Percentiles rank a stretch among this genome's conserved stretches.
phyloP scores from a whole-genome alignment of 2,888 invertebrate genomes.

The Luperina testacea region DNA sequence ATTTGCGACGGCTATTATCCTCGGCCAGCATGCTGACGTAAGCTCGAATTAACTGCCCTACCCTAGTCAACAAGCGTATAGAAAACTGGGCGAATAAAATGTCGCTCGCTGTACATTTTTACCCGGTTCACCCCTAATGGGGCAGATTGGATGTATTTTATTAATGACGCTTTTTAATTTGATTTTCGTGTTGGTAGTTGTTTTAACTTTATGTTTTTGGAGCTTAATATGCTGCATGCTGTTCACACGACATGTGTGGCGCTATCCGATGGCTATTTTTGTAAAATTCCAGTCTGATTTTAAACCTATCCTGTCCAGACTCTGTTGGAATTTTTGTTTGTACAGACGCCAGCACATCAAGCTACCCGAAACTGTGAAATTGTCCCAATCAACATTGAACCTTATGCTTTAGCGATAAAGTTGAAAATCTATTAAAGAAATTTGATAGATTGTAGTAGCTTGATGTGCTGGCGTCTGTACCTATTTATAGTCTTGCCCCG shows the following conservation, averaged over 20 bases:
- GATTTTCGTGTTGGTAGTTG: slow-evolving; percentile 47
- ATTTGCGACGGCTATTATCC: slow-evolving; percentile 72
- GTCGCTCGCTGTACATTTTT: slow-evolving; percentile 66
- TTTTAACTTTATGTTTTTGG: slow-evolving; percentile 22
- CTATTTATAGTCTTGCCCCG: neutral
- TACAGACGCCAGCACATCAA: too few relatives aligned
- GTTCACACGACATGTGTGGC: too few relatives aligned
- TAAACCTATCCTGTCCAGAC: accelerated
- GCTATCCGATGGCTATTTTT: neutral
- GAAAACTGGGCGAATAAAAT: slow-evolving; percentile 68
- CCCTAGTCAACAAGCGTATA: slow-evolving; percentile 71
- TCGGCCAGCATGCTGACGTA: slow-evolving; percentile 72
- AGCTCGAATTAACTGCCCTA: slow-evolving; percentile 73
- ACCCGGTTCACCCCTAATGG: slow-evolving; percentile 62
- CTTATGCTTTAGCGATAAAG: too few relatives aligned
- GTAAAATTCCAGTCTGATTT: neutral
- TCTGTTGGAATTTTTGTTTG: accelerated
- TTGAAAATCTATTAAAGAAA: too few relatives aligned
- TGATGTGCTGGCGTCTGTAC: too few relatives aligned
- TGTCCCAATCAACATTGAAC: too few relatives aligned
- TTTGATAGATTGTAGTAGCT: too few relatives aligned
- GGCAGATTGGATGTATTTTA: slow-evolving; percentile 59
- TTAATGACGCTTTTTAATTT: slow-evolving; percentile 59
- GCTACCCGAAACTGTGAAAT: too few relatives aligned
- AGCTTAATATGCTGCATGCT: slow-evolving; percentile 18